Evolutionary conservation across 2,888 invertebrate genomes (phyloP).

Genomic region (Acleris sparsana): DNA sequence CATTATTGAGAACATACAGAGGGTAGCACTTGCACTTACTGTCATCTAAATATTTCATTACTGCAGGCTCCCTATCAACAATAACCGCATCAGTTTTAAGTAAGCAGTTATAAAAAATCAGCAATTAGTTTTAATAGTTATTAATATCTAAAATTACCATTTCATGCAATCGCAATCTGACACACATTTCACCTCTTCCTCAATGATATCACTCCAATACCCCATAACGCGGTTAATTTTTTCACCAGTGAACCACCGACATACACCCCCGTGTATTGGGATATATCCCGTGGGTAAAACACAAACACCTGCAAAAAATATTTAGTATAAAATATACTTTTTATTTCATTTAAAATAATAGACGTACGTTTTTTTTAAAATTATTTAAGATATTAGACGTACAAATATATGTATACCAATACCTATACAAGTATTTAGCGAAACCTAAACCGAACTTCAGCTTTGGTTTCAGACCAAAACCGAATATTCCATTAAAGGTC

Average conservation of each 20-base stretch:
- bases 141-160: conserved; percentile 53
- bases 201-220: conserved; percentile 31
- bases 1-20: conserved; percentile 61
- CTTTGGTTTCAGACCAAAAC: too few relatives aligned
- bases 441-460: too few relatives aligned
- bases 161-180: conserved; percentile 58
- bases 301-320: conserved; percentile 49
- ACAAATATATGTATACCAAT: too few relatives aligned
- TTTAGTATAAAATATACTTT: too few relatives aligned
- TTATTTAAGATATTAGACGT: too few relatives aligned
- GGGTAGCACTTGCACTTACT: conserved; percentile 72
- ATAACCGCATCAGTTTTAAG: too few relatives aligned
- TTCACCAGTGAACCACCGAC: conserved; percentile 1
- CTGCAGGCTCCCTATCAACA: conserved; percentile 54
- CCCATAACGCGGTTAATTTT: conserved; percentile 15
- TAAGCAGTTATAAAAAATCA: too few relatives aligned
- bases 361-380: too few relatives aligned
- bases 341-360: too few relatives aligned
- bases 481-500: too few relatives aligned
- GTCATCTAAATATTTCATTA: conserved; percentile 57
- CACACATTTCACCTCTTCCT: conserved; percentile 52
- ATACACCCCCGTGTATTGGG: conserved; percentile 61
- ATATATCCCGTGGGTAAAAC: conserved; percentile 65
- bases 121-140: not conserved
- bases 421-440: too few relatives aligned